A percentile compares a stretch with the other conserved stretches of the same genome.
Evolutionary conservation across 2,113 vertebrate genomes (phyloP).

Genomic region (Micronycteris hirsuta): DNA sequence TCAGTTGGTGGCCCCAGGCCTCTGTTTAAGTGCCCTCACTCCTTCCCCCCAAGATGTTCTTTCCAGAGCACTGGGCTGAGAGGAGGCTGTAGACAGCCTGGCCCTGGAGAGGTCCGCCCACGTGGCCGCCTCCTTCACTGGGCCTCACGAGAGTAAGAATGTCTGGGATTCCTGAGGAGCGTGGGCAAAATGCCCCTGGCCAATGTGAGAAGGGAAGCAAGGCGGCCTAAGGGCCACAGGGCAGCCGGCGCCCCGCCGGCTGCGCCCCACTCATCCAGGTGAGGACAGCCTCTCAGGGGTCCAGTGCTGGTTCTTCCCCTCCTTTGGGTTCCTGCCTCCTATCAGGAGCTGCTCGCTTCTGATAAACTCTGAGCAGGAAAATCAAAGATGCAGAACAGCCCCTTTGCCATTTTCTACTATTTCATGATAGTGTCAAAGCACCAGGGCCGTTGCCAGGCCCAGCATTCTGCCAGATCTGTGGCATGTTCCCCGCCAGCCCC

Average conservation of each 20-base stretch:
- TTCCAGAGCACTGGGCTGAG: not conserved
- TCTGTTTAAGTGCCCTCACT: not conserved
- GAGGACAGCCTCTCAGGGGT: not conserved
- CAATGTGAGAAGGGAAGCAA: not conserved
- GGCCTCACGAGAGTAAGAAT: not conserved
- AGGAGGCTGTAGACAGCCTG: not conserved
- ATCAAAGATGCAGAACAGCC: not conserved
- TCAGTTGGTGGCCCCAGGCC: not conserved
- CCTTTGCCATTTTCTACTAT: conserved; percentile 32
- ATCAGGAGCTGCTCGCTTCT: not conserved
- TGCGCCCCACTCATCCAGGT: fast-evolving
- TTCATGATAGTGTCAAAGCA: not conserved
- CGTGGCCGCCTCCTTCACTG: not conserved
- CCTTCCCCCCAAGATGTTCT: not conserved
- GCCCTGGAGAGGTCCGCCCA: not conserved
- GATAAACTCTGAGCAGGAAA: not conserved
- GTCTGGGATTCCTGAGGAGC: not conserved
- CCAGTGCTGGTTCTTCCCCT: fast-evolving
- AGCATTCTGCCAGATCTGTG: not conserved
- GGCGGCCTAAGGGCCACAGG: fast-evolving
- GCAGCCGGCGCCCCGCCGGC: fast-evolving
- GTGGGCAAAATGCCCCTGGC: not conserved
- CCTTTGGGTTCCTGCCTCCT: not conserved
- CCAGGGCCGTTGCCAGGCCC: not conserved
- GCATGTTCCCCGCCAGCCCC: not conserved